Evolutionary conservation across 2,797 vertebrate genomes (phyloP).

Genomic region (Sebastes melanostomus): DNA sequence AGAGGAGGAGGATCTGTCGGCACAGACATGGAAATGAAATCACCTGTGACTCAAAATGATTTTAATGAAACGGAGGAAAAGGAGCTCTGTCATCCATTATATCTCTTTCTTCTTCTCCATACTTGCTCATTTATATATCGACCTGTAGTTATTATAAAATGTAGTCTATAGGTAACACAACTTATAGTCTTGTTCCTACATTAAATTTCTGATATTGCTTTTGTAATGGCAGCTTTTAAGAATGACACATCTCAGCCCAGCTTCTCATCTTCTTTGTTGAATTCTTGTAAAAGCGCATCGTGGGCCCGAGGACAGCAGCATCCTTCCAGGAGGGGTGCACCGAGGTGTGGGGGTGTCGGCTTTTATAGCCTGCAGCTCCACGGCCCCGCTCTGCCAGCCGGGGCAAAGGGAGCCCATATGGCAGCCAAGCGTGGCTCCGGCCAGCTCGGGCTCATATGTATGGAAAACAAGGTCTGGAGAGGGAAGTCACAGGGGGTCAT

Average conservation of each 20-base stretch:
- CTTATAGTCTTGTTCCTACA: neutral
- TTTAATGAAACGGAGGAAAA: slow-evolving; percentile 16
- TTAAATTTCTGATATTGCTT: neutral
- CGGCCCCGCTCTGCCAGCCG: slow-evolving; percentile 23
- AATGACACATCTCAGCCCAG: slow-evolving; percentile 21
- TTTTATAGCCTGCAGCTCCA: slow-evolving; percentile 52
- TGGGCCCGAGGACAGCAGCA: slow-evolving; percentile 33
- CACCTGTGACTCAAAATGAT: slow-evolving; percentile 85
- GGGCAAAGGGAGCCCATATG: slow-evolving; percentile 39
- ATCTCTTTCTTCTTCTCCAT: neutral
- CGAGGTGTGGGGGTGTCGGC: slow-evolving; percentile 40
- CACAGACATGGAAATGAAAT: slow-evolving; percentile 70
- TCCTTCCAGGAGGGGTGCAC: slow-evolving; percentile 35
- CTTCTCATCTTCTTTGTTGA: slow-evolving; percentile 4
- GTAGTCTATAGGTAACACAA: neutral
- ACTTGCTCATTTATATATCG: slow-evolving; percentile 37
- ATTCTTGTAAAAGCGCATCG: slow-evolving; percentile 19
- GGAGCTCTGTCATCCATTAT: neutral
- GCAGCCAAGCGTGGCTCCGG: slow-evolving; percentile 57
- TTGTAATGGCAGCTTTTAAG: slow-evolving; percentile 1
- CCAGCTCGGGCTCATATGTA: slow-evolving; percentile 66
- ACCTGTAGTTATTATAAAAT: slow-evolving; percentile 22
- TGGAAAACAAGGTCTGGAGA: slow-evolving; percentile 68
- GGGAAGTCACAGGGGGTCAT: slow-evolving; percentile 62
- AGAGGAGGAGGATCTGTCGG: slow-evolving; percentile 70